A percentile compares a stretch with the other conserved stretches of the same genome.
These are phyloP conservation scores for Perca schrenkii DNA, from an alignment of 2,113 vertebrate genomes.

Conservation along the genomic window DNA sequence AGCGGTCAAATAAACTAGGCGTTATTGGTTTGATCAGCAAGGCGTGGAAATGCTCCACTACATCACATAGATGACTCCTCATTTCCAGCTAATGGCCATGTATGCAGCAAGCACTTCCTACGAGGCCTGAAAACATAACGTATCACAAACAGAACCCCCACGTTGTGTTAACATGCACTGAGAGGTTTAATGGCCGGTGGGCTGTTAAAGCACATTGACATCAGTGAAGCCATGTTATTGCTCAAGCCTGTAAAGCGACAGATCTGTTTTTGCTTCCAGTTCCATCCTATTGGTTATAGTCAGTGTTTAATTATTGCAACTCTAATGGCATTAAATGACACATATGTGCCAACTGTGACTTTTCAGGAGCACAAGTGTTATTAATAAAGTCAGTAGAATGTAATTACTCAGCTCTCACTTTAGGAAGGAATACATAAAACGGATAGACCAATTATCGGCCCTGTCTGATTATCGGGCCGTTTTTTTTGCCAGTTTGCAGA, in stretches of 20 bases:
- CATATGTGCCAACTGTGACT: constrained; percentile 67
- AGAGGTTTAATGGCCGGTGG: constrained; percentile 30
- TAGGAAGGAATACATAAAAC: background rate
- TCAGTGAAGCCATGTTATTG: constrained; percentile 22
- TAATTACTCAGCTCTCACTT: constrained; percentile 62
- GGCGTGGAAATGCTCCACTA: constrained; percentile 61
- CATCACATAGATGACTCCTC: constrained; percentile 60
- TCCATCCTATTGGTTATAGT: constrained; percentile 20
- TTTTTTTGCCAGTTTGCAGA: too few species aligned
- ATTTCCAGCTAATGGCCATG: constrained; percentile 63
- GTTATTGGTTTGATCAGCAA: constrained; percentile 78
- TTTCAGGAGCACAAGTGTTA: constrained; percentile 61
- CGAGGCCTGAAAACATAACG: constrained; percentile 5
- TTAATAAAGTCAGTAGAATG: constrained; percentile 69
- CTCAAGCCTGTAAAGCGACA: constrained; percentile 17
- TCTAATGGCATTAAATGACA: constrained; percentile 67
- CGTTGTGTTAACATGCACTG: constrained; percentile 28
- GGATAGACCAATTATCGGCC: too few species aligned
- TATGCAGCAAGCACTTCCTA: constrained; percentile 26
- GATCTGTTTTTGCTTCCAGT: background rate
- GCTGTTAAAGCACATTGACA: constrained; percentile 28
- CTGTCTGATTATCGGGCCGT: too few species aligned
- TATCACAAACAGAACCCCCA: constrained; percentile 15
- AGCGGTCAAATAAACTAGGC: constrained; percentile 67
- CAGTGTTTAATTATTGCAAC: constrained; percentile 68